phyloP scores from a whole-genome alignment of 2,797 vertebrate species.

The Oreochromis grahami region DNA sequence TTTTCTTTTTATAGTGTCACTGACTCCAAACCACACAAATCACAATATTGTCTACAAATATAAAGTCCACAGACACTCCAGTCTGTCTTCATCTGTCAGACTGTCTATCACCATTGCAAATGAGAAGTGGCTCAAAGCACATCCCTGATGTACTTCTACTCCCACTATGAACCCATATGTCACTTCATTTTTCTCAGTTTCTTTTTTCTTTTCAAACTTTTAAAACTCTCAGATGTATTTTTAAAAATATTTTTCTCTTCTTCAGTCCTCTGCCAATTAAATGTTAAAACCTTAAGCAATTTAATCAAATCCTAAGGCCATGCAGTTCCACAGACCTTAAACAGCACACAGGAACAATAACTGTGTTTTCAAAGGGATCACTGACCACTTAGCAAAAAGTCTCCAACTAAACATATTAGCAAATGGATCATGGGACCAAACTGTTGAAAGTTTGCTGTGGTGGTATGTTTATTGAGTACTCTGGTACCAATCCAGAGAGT shows the following conservation, averaged over 20 bases:
- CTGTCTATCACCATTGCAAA: neutral
- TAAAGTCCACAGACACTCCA: neutral
- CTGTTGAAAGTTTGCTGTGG: neutral
- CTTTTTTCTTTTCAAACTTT: neutral
- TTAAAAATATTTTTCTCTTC: neutral
- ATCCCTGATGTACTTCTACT: neutral
- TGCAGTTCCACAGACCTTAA: neutral
- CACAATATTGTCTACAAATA: neutral
- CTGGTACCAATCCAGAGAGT: neutral
- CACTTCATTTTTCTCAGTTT: neutral
- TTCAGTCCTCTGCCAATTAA: neutral
- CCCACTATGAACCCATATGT: rapidly evolving
- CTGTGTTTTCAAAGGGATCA: neutral
- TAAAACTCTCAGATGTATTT: neutral
- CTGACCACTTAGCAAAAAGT: neutral
- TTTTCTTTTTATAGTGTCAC: neutral
- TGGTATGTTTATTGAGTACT: neutral
- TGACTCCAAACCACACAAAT: neutral
- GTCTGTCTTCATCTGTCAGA: neutral
- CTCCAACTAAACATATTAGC: neutral
- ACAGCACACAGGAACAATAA: neutral
- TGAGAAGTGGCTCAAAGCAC: neutral
- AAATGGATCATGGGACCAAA: neutral
- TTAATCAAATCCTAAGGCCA: neutral
- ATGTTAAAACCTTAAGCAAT: neutral